A percentile compares a stretch with the other conserved stretches of the same genome.
Conservation (phyloP, 2,797 vertebrate genomes). For the Takifugu ocellatus region DNA sequence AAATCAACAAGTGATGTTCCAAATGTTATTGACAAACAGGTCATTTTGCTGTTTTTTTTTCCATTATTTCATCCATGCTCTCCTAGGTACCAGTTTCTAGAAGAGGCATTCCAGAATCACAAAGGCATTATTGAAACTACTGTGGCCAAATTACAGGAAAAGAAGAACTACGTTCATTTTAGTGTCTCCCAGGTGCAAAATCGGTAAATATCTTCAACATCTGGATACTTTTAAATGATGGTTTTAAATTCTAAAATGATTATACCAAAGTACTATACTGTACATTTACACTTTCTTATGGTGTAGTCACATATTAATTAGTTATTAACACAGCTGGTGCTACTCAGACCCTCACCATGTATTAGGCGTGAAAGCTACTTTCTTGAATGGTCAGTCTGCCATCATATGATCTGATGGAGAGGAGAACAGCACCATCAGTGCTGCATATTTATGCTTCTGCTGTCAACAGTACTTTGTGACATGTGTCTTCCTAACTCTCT, state of each 20-base stretch:
- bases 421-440: too few relatives aligned
- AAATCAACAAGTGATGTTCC: too few relatives aligned
- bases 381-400: too few relatives aligned
- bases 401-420: too few relatives aligned
- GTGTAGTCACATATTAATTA: too few relatives aligned
- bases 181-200: constrained; percentile 94
- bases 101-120: constrained; percentile 97
- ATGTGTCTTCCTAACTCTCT: neutral
- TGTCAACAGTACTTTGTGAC: neutral
- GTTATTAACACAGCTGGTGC: too few relatives aligned
- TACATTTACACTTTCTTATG: too few relatives aligned
- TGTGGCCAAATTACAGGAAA: constrained; percentile 92
- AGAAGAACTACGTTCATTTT: constrained; percentile 95
- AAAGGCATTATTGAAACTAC: constrained; percentile 92
- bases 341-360: too few relatives aligned
- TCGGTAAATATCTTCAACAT: constrained; percentile 74
- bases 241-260: too few relatives aligned
- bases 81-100: constrained; percentile 95
- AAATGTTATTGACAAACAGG: too few relatives aligned
- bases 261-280: too few relatives aligned
- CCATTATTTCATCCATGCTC: neutral
- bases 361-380: too few relatives aligned
- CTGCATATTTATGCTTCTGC: neutral
- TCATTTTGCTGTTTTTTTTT: neutral
- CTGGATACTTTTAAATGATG: neutral